Base-by-base conservation (phyloP, 2,113 vertebrate genomes). In the Apteryx mantelli region DNA sequence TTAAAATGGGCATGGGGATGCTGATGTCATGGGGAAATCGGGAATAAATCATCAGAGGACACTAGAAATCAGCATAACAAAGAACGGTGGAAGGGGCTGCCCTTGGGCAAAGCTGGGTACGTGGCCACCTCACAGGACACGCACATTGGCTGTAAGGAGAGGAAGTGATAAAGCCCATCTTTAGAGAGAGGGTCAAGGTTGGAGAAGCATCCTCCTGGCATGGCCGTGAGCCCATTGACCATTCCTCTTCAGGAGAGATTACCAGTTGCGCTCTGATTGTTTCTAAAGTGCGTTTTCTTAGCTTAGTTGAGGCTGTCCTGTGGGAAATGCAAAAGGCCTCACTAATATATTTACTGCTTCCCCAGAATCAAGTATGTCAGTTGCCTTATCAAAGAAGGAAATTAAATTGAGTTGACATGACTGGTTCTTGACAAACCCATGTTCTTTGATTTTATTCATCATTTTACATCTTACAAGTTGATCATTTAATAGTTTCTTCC, bases 371-470 rank as follows among this genome's bases (percentile, higher is more conserved):
- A 36, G 69, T 26, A 16, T 2, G 10, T n/a, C 75, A 69, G 81
- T 38, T 96, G 82, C 38, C 48, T 53, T 85, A 89, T 65, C 66
- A 95, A 76, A 88, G 89, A 26, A 84, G 50, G 56, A 84, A 82
- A 93, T 61, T 82, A 93, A 89, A 93, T 69, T 25, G 63, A 44
- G 40, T 89, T 91, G 89, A 91, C 70, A 22, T 7, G 56, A n/a
- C 86, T 68, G 84, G 52, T 46, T 76, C 91, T 91, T 82, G 84
- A 93, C 74, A 87, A 96, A 89, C 87, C 48, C 66, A 7, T 19
- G 40, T 88, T 75, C 94, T 96, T 96, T 95, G 84, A 88, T 96
- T 94, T 93, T 87, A 68, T 71, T 95, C 52, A 92, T 94, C 66
- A 36, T 83, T 85, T 92, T 75, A 70, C 73, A 69, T 87, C 81